phyloP scores from a whole-genome alignment of 2,797 vertebrate species.

The Distichodus sexfasciatus region DNA sequence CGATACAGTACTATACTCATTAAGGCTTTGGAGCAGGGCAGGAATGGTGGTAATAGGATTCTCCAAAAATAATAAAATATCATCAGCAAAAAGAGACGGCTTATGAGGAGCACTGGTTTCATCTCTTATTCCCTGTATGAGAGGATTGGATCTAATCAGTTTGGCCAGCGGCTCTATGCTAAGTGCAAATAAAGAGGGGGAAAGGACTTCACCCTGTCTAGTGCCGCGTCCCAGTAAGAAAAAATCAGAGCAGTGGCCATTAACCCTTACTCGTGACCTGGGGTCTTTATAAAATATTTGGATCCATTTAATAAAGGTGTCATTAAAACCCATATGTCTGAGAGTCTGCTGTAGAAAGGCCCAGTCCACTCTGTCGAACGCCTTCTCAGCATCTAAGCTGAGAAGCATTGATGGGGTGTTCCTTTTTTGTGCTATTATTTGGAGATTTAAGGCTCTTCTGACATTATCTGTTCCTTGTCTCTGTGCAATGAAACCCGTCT shows the following conservation, averaged over 20 bases:
- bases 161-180: slow-evolving; percentile 35
- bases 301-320: slow-evolving; percentile 19
- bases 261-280: slow-evolving; percentile 29
- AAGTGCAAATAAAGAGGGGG: slow-evolving; percentile 27
- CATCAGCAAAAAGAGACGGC: too few relatives aligned
- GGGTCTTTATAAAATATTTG: slow-evolving; percentile 22
- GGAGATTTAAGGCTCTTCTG: background rate
- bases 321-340: slow-evolving; percentile 1
- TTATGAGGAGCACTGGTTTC: background rate
- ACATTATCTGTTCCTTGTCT: background rate
- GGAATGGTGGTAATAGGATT: background rate
- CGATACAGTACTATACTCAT: too few relatives aligned
- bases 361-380: slow-evolving; percentile 15
- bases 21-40: background rate
- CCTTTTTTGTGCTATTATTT: too few relatives aligned
- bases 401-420: slow-evolving; percentile 22
- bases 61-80: background rate
- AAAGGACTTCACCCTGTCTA: slow-evolving; percentile 18
- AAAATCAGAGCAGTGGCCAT: slow-evolving; percentile 30
- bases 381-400: slow-evolving; percentile 31
- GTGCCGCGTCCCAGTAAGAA: slow-evolving; percentile 22
- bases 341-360: slow-evolving; percentile 1
- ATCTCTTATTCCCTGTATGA: slow-evolving; percentile 33
- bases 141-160: slow-evolving; percentile 29
- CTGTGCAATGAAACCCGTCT: background rate